Evolutionary conservation across 2,888 invertebrate genomes (phyloP), one percentile per base, ranked within the genome.

Genomic region (Agrotis clavis): DNA sequence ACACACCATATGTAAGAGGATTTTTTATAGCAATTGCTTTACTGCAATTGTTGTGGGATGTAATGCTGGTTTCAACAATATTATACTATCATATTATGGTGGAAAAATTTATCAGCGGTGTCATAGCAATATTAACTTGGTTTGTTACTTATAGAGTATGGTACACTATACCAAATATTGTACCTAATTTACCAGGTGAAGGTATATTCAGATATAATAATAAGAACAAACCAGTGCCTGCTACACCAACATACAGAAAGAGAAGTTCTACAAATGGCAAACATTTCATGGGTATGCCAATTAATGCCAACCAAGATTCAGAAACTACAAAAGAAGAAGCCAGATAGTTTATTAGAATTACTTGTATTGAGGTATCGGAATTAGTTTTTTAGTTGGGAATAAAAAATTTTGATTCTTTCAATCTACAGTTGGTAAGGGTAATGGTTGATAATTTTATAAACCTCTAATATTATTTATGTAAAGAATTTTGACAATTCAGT

Each of bases 41-140:
- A 0, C 96, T 99, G 70, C 98, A 98, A 88, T 87, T 99, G 41
- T 92, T 99, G n/a, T 99, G 99, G 99, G 99, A 99, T 94, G 97
- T 99, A 5, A 99, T 99, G 99, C 96, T 99, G 61, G 96, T 99
- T 5, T 98, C 98, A 51, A 99, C 99, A 1, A 98, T 99, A 92
- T 91, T 99, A 11, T 99, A 99, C 92, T 99, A 99, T 94, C 99
- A 99, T 92, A 98, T 98, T 64, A 98, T 99, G 98, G 97, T 99
- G 41, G 99, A 99, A 92, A 99, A 99, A 92, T 98, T 99, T 76
- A 92, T 98, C 0, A 99, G 98, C 86, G 98, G 98, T 30, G 96
- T 98, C n/a, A 96, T 98, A 87, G 99, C 99, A 14, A 97, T 99
- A 86, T 90, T 98, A 7, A 98, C 98, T 48, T 99, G 99, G 99